Base-by-base conservation (phyloP, 1,140 invertebrate genomes). In the Calliopsis andreniformis region DNA sequence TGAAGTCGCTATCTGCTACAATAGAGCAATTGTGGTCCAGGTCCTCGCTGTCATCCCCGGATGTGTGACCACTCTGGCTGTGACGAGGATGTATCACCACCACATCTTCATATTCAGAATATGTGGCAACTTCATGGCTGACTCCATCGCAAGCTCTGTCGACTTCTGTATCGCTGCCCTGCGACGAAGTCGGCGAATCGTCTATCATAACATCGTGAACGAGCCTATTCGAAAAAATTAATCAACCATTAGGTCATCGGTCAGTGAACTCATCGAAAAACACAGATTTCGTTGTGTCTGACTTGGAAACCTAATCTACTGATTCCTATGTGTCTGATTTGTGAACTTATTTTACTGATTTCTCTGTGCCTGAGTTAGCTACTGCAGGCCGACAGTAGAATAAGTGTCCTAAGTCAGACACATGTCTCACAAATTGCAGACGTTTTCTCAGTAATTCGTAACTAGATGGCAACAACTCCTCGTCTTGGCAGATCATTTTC, bases 191-290 rank as follows among this genome's bases (percentile, higher is more conserved):
- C 20, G 96, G 95, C 1, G 96, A 96, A 72, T 96, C 96, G 78
- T 96, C 95, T 79, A 96, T 90, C 78, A 94, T 93, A 69, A 96
- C 94, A 94, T 96, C 95, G 92, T 96, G 95, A 86, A 96, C 95
- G 86, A 96, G 93, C 79, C 96, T 96, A 86, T 62, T 18, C 23
- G 0, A 1, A 62, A 62, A 23, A 42, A 78, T 20, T 10, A 58
- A 7, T 62, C 35, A 12, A 6, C 1, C 3, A 42, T 66, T 45
- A 47, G 56, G 42, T 7, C 51, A 10, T 20, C 20, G 42, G n/a
- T 28, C 10, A 3, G 47, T 14, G 8, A 59, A 56, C 16, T 49
- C 42, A n/a, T 64, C 12, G 30, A 63, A 8, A n/a, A n/a, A n/a
- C n/a, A n/a, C n/a, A n/a, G n/a, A n/a, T n/a, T n/a, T n/a, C n/a